phyloP scores from a whole-genome alignment of 1,140 invertebrate species.

The Brevipalpus yothersi region DNA sequence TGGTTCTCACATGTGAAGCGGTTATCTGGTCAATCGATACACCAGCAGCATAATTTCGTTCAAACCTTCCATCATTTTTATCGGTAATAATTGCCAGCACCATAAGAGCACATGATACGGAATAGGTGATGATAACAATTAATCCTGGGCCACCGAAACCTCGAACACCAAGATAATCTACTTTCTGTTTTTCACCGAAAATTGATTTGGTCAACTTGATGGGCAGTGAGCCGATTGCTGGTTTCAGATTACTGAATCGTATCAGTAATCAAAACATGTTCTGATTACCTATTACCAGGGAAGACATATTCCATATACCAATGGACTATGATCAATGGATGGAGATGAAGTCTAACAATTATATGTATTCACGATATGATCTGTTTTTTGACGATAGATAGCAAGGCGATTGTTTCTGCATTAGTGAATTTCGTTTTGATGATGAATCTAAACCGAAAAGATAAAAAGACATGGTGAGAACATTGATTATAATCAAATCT shows the following conservation, averaged over 20 bases:
- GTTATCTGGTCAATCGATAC: slow-evolving; percentile 66
- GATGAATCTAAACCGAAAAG: too few relatives aligned
- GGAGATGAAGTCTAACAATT: too few relatives aligned
- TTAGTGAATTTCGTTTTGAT: too few relatives aligned
- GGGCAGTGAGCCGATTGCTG: background rate
- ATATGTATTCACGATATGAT: too few relatives aligned
- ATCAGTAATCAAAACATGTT: too few relatives aligned
- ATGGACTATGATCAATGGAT: too few relatives aligned
- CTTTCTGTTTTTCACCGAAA: background rate
- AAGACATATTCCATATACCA: too few relatives aligned
- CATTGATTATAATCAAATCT: too few relatives aligned
- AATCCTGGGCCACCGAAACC: background rate
- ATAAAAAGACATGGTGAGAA: too few relatives aligned
- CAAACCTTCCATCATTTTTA: slow-evolving; percentile 57
- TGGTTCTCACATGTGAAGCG: slow-evolving; percentile 62
- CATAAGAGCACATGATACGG: background rate
- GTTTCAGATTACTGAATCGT: background rate
- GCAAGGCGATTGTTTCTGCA: too few relatives aligned
- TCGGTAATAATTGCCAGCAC: slow-evolving; percentile 23
- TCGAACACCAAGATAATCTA: background rate
- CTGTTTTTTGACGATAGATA: too few relatives aligned
- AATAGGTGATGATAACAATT: background rate
- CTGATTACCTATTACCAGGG: too few relatives aligned
- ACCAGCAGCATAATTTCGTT: slow-evolving; percentile 63
- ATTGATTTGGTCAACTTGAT: background rate